A percentile compares a stretch with the other conserved stretches of the same genome.
These are phyloP conservation scores for Argyresthia goedartella DNA, from an alignment of 2,888 invertebrate species.

Conservation along the genomic window DNA sequence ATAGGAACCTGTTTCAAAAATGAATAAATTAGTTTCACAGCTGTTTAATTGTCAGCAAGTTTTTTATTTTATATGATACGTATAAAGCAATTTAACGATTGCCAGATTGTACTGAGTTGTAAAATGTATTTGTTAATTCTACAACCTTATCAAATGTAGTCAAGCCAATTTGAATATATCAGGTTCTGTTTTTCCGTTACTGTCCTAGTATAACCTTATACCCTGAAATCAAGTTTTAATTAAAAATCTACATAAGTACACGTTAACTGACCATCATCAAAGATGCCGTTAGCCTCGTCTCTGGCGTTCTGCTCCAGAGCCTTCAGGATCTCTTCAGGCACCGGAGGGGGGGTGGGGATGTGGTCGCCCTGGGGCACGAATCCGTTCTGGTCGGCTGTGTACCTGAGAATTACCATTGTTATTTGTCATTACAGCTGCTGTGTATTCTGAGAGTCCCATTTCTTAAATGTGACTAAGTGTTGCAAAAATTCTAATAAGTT, in stretches of 20 bases:
- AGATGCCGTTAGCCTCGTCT: constrained; percentile 58
- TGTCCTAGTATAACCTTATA: too few species aligned
- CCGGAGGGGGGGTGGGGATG: constrained; percentile 52
- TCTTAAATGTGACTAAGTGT: not conserved
- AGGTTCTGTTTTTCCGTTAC: too few species aligned
- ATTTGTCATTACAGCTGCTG: too few species aligned
- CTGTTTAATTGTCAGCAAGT: not conserved
- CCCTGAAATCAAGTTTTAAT: too few species aligned
- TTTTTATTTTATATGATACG: too few species aligned
- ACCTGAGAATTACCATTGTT: constrained; percentile 22
- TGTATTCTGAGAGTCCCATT: too few species aligned
- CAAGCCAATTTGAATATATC: too few species aligned
- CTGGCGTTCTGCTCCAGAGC: constrained; percentile 55
- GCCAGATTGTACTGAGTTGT: too few species aligned
- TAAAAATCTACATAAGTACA: too few species aligned
- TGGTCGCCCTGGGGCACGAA: constrained; percentile 55
- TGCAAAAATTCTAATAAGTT: not conserved
- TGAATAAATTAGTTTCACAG: not conserved
- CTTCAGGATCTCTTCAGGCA: constrained; percentile 51
- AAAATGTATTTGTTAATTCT: not conserved
- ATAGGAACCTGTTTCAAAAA: constrained; percentile 37
- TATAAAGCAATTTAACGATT: too few species aligned
- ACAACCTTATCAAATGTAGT: not conserved
- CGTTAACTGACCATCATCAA: constrained; percentile 36
- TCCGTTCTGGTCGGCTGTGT: constrained; percentile 58